Base-by-base conservation (phyloP, 2,888 invertebrate genomes). In the Hylaea fasciaria region DNA sequence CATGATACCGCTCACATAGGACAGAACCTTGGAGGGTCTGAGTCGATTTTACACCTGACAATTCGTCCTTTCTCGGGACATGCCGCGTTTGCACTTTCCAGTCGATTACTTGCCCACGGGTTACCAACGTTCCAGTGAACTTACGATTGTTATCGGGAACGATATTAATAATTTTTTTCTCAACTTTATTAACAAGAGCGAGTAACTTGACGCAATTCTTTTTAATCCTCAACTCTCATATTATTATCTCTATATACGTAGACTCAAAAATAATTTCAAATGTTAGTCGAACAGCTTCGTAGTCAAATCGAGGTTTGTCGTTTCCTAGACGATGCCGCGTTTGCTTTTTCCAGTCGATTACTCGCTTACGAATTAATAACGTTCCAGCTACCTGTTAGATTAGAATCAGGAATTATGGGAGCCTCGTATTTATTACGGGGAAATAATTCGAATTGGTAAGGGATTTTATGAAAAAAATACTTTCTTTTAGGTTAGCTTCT, bases 291-390 rank as follows among this genome's bases (percentile, higher is more conserved):
- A 2, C n/a, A n/a, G n/a, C n/a, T n/a, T n/a, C n/a, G n/a, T 22
- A 22, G 22, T 5, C 5, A 22, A 22, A 2, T 22, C 22, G 5
- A 22, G 3, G 60, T 57, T 58, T 55, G 52, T n/a, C 40, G 13
- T 40, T 22, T 40, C 1, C 8, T 8, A 12, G 40, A n/a, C 4
- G 4, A 16, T 53, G 57, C 57, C 45, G 29, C 62, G 62, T 57
- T 51, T 35, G 62, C 60, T 50, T 35, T 57, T 65, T 65, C 65
- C 65, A 62, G 59, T 56, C 57, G 52, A 65, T 61, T 58, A 57
- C 61, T 51, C 35, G 40, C 43, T 47, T 40, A 17, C 14, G 17
- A 55, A 61, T 61, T 55, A 65, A 55, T 35, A 13, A 52, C 52
- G 37, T 45, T 49, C 57, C 44, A 47, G 41, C 54, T 54, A 57